phyloP scores from a whole-genome alignment of 2,888 invertebrate genomes.

The Drosophila fulvimacula region DNA sequence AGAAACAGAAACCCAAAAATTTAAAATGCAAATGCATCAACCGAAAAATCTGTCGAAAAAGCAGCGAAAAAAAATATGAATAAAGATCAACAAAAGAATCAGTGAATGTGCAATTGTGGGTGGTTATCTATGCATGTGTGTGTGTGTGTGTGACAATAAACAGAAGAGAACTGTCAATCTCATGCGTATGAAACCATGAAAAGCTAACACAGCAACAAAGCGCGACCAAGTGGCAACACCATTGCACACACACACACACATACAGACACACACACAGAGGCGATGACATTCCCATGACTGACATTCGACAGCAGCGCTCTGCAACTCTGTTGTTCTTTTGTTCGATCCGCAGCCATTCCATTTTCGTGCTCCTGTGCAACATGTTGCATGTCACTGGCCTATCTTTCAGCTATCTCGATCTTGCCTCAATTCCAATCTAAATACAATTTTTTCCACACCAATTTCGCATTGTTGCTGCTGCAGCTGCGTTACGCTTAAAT shows the following conservation, averaged over 20 bases:
- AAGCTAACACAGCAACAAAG: constrained; percentile 48
- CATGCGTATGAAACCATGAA: constrained; percentile 82
- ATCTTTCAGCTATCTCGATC: constrained; percentile 63
- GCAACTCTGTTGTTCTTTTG: constrained; percentile 40
- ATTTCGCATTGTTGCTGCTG: constrained; percentile 30
- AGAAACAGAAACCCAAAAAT: constrained; percentile 47
- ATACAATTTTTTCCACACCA: constrained; percentile 30
- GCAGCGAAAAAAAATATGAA: constrained; percentile 23
- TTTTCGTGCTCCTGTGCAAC: constrained; percentile 25
- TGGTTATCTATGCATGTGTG: constrained; percentile 9
- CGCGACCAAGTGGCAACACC: constrained; percentile 42
- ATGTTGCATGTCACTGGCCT: constrained; percentile 46
- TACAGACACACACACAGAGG: not conserved
- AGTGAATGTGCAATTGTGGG: constrained; percentile 53
- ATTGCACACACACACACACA: constrained; percentile 14
- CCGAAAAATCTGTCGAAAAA: constrained; percentile 63
- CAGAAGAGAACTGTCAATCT: constrained; percentile 76
- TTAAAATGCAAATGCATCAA: constrained; percentile 77
- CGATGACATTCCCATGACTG: constrained; percentile 33
- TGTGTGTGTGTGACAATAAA: constrained; percentile 43
- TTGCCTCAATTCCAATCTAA: constrained; percentile 60
- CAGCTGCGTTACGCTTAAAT: constrained; percentile 52
- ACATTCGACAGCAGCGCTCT: constrained; percentile 40
- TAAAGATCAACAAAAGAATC: constrained; percentile 70
- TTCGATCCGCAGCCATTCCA: constrained; percentile 24